These are phyloP conservation scores for Junco hyemalis DNA, from an alignment of 2,113 vertebrate species.

Conservation along the genomic window DNA sequence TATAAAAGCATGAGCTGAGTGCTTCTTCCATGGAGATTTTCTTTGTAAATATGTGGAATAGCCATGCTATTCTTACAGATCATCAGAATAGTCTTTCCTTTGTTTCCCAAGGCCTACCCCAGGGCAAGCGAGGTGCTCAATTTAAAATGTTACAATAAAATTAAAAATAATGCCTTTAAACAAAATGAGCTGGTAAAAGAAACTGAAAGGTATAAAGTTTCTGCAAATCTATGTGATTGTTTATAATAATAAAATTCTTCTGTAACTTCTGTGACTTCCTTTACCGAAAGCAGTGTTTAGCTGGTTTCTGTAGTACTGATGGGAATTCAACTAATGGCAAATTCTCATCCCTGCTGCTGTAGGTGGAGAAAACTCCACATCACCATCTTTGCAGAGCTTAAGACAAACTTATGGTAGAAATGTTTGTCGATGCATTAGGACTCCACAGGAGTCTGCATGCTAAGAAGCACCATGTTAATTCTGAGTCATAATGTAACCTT, in stretches of 20 bases:
- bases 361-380: background rate
- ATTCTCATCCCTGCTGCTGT: background rate
- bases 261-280: background rate
- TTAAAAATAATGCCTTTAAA: background rate
- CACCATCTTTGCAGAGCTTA: background rate
- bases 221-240: background rate
- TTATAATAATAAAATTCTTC: background rate
- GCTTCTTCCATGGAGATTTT: background rate
- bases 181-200: background rate
- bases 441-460: background rate
- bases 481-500: background rate
- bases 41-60: background rate
- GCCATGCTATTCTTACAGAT: background rate
- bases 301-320: background rate
- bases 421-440: background rate
- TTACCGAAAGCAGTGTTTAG: background rate
- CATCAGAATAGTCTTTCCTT: background rate
- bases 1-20: background rate
- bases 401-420: background rate
- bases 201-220: background rate
- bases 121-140: background rate
- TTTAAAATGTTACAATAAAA: background rate
- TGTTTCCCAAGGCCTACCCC: background rate
- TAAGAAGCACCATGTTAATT: background rate
- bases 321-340: background rate